Conservation (phyloP, 1,140 invertebrate genomes). For the Pachypsylla venusta region DNA sequence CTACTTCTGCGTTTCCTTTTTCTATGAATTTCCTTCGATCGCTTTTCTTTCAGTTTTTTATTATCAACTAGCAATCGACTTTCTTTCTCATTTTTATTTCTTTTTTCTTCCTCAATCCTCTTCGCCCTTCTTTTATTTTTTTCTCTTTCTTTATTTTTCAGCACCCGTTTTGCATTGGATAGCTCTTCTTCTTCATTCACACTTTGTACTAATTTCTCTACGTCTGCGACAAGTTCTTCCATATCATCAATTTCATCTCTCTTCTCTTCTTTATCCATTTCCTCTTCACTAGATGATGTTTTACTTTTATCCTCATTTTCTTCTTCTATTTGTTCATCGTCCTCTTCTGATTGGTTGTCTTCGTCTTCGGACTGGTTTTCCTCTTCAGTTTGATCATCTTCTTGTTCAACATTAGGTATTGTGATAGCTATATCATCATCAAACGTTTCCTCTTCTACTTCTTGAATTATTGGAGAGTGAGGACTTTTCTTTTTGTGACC, state of each 20-base stretch:
- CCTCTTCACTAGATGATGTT: neutral
- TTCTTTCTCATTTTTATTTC: too few relatives aligned
- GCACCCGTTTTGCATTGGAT: neutral
- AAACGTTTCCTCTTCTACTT: neutral
- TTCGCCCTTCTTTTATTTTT: neutral
- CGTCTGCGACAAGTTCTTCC: neutral
- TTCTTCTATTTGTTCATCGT: neutral
- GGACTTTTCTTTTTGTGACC: neutral
- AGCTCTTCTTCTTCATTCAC: neutral
- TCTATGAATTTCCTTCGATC: too few relatives aligned
- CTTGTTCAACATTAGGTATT: neutral
- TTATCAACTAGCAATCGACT: too few relatives aligned
- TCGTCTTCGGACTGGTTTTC: neutral
- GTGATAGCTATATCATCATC: neutral
- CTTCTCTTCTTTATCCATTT: neutral
- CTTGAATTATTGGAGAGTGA: neutral
- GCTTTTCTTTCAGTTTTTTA: too few relatives aligned
- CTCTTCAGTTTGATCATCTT: neutral
- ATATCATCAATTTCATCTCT: neutral
- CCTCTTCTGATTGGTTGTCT: neutral
- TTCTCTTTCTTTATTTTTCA: neutral
- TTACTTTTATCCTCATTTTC: neutral
- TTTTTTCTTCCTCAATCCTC: too few relatives aligned
- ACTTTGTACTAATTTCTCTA: neutral
- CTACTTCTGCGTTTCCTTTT: too few relatives aligned